These are phyloP conservation scores for Axea sp. DNA, from an alignment of 2,888 invertebrate species.

Conservation along the genomic window DNA sequence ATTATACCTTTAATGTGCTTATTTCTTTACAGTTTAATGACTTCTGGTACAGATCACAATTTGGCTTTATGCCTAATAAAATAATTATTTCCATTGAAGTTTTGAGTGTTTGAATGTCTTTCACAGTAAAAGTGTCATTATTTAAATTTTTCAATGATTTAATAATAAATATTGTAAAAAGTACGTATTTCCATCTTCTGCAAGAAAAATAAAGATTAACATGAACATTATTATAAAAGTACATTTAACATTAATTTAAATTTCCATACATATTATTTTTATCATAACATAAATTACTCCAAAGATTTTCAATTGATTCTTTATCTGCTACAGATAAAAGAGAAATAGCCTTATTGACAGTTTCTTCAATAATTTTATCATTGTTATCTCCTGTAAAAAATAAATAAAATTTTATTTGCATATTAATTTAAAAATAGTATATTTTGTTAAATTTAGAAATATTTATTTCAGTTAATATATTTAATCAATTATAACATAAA, in stretches of 20 bases:
- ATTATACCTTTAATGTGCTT: constrained; percentile 12
- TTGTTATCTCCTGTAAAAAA: constrained; percentile 19
- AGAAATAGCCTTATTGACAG: constrained; percentile 13
- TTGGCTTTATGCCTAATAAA: constrained; percentile 83
- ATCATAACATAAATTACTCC: constrained; percentile 7
- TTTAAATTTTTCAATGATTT: constrained; percentile 61
- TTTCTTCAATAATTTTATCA: constrained; percentile 19
- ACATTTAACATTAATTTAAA: too few relatives aligned
- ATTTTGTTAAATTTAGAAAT: too few relatives aligned
- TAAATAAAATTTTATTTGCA: constrained; percentile 3
- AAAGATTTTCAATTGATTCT: constrained; percentile 6
- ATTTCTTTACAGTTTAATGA: constrained; percentile 68
- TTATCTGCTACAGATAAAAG: constrained; percentile 30
- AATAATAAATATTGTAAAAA: constrained; percentile 64
- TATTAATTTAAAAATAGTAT: too few relatives aligned
- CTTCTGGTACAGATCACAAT: constrained; percentile 78
- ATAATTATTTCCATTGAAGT: constrained; percentile 83
- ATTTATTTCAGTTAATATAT: too few relatives aligned
- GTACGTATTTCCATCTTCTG: constrained; percentile 70
- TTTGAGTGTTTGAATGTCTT: constrained; percentile 84
- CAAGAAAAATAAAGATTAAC: too few relatives aligned
- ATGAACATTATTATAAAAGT: too few relatives aligned
- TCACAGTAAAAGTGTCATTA: constrained; percentile 82
- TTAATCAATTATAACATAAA: too few relatives aligned
- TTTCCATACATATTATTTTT: constrained; percentile 3